phyloP scores from a whole-genome alignment of 2,113 vertebrate genomes.

The Phylloscopus whistleri region DNA sequence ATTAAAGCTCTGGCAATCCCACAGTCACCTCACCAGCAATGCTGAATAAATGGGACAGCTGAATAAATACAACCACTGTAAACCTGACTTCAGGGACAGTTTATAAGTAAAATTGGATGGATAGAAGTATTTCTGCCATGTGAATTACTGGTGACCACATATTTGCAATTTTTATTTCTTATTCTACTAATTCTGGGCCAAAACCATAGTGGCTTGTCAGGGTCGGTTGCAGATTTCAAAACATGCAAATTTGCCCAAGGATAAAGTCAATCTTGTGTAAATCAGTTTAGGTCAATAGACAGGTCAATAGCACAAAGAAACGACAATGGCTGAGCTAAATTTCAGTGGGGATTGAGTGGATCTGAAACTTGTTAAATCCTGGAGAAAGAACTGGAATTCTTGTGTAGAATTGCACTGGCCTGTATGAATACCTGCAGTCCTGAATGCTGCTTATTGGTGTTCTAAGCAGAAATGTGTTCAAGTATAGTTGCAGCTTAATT shows the following conservation, averaged over 20 bases:
- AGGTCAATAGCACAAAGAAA: neutral
- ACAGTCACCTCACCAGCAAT: neutral
- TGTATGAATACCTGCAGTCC: neutral
- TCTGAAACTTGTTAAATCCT: neutral
- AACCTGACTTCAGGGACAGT: neutral
- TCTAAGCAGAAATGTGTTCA: neutral
- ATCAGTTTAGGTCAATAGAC: neutral
- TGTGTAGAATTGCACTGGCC: neutral
- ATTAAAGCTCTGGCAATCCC: neutral
- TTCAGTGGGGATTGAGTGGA: neutral
- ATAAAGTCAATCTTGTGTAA: neutral
- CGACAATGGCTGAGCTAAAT: rapidly evolving
- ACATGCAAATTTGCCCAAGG: neutral
- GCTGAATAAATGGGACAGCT: neutral
- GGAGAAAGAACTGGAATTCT: neutral
- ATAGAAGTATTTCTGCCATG: neutral
- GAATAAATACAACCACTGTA: neutral
- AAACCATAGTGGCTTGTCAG: neutral
- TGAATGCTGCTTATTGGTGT: neutral
- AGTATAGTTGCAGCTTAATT: neutral
- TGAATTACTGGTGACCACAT: neutral
- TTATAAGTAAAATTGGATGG: neutral
- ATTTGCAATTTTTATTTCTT: neutral
- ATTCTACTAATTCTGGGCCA: neutral
- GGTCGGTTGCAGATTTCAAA: neutral